These are phyloP conservation scores for Silurus asotus DNA, from an alignment of 2,113 vertebrate species.

Conservation along the genomic window DNA sequence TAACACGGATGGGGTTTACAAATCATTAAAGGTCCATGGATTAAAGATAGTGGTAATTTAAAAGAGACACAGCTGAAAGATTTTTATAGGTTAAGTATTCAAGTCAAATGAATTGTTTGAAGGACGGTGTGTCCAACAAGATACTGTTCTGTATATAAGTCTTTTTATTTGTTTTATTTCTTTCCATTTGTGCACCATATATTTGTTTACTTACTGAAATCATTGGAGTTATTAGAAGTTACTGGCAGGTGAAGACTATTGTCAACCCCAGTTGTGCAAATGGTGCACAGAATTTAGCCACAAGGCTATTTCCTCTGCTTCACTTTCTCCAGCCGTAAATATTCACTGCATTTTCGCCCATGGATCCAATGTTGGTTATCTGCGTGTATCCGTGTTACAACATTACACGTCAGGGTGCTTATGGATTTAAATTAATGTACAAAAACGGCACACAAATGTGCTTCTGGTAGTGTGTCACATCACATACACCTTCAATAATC, in stretches of 20 bases:
- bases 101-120: not conserved
- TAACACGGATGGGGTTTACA: slow-evolving; percentile 52
- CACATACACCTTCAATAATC: slow-evolving; percentile 82
- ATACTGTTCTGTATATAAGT: not conserved
- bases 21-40: slow-evolving; percentile 10
- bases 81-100: slow-evolving; percentile 16
- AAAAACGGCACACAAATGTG: slow-evolving; percentile 68
- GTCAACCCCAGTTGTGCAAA: not conserved
- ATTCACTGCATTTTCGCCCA: slow-evolving; percentile 93
- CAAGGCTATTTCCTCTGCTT: slow-evolving; percentile 2
- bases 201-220: not conserved
- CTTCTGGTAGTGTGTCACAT: slow-evolving; percentile 67
- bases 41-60: not conserved
- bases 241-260: not conserved
- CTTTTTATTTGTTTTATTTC: not conserved
- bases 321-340: slow-evolving; percentile 43
- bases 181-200: not conserved
- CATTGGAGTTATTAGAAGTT: not conserved
- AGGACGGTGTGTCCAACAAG: not conserved
- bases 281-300: not conserved
- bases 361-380: slow-evolving; percentile 95
- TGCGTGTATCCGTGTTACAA: slow-evolving; percentile 91
- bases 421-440: slow-evolving; percentile 80
- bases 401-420: slow-evolving; percentile 89
- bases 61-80: not conserved